Percentiles rank a stretch among this genome's conserved stretches.
Evolutionary conservation across 2,797 vertebrate species (phyloP).

Genomic region (Bovichtus variegatus): DNA sequence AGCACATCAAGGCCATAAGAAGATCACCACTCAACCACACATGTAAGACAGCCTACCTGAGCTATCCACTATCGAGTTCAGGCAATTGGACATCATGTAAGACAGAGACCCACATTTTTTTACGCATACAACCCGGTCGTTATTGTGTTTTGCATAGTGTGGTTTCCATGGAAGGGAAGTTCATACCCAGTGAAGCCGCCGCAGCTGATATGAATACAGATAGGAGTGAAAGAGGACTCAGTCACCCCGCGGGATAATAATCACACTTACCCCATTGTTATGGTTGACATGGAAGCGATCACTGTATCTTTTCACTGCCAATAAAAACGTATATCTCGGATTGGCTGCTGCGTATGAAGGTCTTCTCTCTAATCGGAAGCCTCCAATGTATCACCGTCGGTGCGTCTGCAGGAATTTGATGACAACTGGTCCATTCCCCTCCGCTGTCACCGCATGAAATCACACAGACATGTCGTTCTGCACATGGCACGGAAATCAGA

Average conservation of each 20-base stretch:
- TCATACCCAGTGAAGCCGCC: constrained; percentile 46
- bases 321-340: constrained; percentile 55
- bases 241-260: constrained; percentile 49
- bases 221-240: constrained; percentile 30
- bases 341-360: constrained; percentile 74
- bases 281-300: constrained; percentile 64
- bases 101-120: constrained; percentile 27
- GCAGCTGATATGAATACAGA: constrained; percentile 55
- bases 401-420: constrained; percentile 79
- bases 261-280: constrained; percentile 83
- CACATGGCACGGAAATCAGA: constrained; percentile 71
- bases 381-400: constrained; percentile 66
- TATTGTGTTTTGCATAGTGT: constrained; percentile 33
- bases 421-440: constrained; percentile 76
- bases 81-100: not conserved
- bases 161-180: constrained; percentile 64
- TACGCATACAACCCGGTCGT: constrained; percentile 37
- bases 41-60: constrained; percentile 11
- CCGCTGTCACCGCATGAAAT: constrained; percentile 72
- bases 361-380: constrained; percentile 71
- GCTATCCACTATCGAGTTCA: constrained; percentile 8
- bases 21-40: constrained; percentile 27
- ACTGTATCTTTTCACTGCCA: constrained; percentile 50
- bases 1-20: constrained; percentile 39
- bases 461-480: constrained; percentile 70